Conservation (phyloP, 2,797 vertebrate species). For the Scarus forsteni region DNA sequence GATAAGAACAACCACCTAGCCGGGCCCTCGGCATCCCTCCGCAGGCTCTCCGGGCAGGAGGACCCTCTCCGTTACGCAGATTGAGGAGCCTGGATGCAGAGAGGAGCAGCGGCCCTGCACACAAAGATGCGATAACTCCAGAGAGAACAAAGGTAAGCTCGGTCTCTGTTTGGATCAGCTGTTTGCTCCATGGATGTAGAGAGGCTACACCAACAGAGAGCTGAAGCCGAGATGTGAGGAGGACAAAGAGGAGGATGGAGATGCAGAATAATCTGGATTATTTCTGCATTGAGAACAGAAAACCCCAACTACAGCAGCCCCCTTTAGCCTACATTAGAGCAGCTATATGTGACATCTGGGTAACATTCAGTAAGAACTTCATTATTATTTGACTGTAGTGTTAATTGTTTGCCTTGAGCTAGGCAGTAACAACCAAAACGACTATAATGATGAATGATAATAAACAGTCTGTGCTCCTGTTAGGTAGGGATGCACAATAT, state of each 20-base stretch:
- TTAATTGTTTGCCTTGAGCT: too few species aligned
- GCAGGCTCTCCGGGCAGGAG: conserved; percentile 35
- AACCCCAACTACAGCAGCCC: not conserved
- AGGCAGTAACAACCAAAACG: too few species aligned
- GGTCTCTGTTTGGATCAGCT: conserved; percentile 19
- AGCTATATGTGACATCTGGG: too few species aligned
- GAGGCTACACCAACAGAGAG: conserved; percentile 18
- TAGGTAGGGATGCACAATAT: too few species aligned
- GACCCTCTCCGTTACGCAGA: conserved; percentile 45
- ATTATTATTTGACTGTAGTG: too few species aligned
- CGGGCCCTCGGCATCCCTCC: conserved; percentile 28
- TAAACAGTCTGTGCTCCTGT: too few species aligned
- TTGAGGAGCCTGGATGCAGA: conserved; percentile 30
- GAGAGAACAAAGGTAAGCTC: conserved; percentile 48
- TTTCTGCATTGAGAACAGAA: not conserved
- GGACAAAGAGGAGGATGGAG: conserved; percentile 58
- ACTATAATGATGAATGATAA: too few species aligned
- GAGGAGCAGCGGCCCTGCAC: conserved; percentile 30
- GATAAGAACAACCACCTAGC: not conserved
- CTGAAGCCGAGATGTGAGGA: conserved; percentile 9
- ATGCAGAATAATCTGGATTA: not conserved
- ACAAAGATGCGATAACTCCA: conserved; percentile 58
- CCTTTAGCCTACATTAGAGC: too few species aligned
- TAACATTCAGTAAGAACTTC: too few species aligned
- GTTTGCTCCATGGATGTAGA: conserved; percentile 13